Evolutionary conservation across 2,113 vertebrate species (phyloP).

Genomic region (Tetrax tetrax): DNA sequence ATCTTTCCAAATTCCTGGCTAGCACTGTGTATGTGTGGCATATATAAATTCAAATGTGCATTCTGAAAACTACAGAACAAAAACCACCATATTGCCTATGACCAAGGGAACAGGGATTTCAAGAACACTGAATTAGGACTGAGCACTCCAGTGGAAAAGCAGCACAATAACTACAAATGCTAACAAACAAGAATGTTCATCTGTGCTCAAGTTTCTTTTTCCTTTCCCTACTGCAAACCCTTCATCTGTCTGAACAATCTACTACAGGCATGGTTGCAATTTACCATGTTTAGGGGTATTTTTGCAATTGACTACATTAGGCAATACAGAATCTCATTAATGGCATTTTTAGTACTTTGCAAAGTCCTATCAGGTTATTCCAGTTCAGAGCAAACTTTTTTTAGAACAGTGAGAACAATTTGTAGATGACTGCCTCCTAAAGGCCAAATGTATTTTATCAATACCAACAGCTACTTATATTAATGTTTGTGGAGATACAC

Average conservation of each 20-base stretch:
- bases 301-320: neutral
- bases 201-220: too few relatives aligned
- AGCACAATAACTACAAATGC: neutral
- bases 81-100: neutral
- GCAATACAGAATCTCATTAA: neutral
- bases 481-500: neutral
- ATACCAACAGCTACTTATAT: neutral
- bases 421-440: conserved; percentile 34
- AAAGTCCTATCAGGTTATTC: neutral
- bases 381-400: neutral
- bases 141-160: neutral
- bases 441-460: neutral
- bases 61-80: neutral
- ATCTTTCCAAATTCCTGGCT: too few relatives aligned
- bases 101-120: neutral
- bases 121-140: neutral
- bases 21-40: neutral
- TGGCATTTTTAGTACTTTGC: neutral
- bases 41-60: neutral
- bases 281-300: neutral
- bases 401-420: neutral
- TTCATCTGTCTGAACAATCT: neutral
- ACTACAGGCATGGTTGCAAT: neutral
- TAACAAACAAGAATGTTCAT: neutral
- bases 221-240: too few relatives aligned